A percentile compares a stretch with the other conserved stretches of the same genome.
Conservation (phyloP, 2,888 invertebrate genomes). For the Amphipoea oculea region DNA sequence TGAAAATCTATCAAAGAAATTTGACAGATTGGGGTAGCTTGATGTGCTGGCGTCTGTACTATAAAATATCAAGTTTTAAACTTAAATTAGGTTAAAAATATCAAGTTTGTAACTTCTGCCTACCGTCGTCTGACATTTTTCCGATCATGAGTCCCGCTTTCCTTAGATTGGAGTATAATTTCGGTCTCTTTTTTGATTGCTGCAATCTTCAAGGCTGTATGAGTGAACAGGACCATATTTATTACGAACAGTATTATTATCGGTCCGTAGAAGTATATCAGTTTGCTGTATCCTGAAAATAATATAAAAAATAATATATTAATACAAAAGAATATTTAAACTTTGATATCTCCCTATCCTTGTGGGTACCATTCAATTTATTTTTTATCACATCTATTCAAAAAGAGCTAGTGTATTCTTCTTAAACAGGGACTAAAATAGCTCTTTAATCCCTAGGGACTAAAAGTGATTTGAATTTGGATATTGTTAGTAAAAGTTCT, state of each 20-base stretch:
- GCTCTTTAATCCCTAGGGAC: too few species aligned
- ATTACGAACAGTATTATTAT: constrained; percentile 12
- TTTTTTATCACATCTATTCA: too few species aligned
- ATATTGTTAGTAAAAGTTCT: too few species aligned
- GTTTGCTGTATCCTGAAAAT: constrained; percentile 7
- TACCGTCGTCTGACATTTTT: background rate
- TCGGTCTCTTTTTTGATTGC: constrained; percentile 81
- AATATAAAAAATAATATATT: too few species aligned
- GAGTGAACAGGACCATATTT: constrained; percentile 17
- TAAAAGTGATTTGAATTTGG: too few species aligned
- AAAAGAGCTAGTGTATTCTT: too few species aligned
- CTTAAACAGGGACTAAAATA: too few species aligned
- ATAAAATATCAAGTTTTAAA: too few species aligned
- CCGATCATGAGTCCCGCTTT: background rate
- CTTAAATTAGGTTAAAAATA: background rate
- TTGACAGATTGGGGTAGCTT: too few species aligned
- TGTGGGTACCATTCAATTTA: background rate
- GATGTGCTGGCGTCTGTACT: too few species aligned
- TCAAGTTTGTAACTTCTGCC: background rate
- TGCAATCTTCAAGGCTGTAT: constrained; percentile 80
- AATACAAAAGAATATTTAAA: background rate
- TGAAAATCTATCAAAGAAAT: too few species aligned
- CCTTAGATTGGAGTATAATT: background rate
- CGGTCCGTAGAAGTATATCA: constrained; percentile 11
- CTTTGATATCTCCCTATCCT: background rate